Evolutionary conservation across 2,888 invertebrate genomes (phyloP).

Genomic region (Galerucella calmariensis): DNA sequence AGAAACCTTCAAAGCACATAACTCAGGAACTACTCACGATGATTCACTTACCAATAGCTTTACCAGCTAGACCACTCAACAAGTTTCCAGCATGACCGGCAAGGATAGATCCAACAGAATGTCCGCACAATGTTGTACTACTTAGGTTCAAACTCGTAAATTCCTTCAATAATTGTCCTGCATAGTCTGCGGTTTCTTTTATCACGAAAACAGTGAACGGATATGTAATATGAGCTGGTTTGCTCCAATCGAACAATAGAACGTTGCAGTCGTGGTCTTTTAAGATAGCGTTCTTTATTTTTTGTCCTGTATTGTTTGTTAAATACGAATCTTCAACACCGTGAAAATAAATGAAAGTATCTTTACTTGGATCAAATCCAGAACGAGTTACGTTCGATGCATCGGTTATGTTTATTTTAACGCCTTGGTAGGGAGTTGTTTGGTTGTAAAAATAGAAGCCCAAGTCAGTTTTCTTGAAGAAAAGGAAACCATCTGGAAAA

Average conservation of each 20-base stretch:
- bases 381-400: constrained; percentile 8
- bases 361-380: constrained; percentile 48
- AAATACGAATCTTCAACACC: constrained; percentile 54
- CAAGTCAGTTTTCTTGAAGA: not conserved
- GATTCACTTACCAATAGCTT: constrained; percentile 35
- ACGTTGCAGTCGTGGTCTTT: constrained; percentile 53
- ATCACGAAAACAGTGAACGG: constrained; percentile 39
- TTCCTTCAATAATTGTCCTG: constrained; percentile 47
- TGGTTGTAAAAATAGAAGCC: not conserved
- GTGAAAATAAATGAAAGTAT: constrained; percentile 56
- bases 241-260: constrained; percentile 58
- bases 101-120: constrained; percentile 58
- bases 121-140: constrained; percentile 41
- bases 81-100: constrained; percentile 54
- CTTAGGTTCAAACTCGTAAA: constrained; percentile 36
- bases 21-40: too few relatives aligned
- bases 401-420: constrained; percentile 4
- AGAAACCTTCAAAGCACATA: too few relatives aligned
- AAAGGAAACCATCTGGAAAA: not conserved
- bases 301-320: constrained; percentile 46
- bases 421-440: constrained; percentile 1
- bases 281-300: constrained; percentile 51
- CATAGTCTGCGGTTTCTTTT: constrained; percentile 46
- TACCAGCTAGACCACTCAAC: constrained; percentile 22
- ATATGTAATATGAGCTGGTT: constrained; percentile 12